Base-by-base conservation (phyloP, 1,140 invertebrate species). In the Zaprionus capensis region DNA sequence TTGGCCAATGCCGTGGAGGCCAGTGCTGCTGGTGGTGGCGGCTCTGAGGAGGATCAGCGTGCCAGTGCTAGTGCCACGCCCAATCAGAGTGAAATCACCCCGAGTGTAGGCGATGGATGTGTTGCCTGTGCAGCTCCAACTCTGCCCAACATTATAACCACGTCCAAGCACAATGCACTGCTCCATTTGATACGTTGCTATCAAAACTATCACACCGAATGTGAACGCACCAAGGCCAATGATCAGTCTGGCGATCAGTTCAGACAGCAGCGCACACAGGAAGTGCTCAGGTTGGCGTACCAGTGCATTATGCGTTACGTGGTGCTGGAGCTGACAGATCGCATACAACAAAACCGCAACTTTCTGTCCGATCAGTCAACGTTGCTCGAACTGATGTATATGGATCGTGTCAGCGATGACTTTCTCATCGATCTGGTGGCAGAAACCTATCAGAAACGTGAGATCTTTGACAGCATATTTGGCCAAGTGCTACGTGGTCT, bases 401-500 rank as follows among this genome's bases (percentile, higher is more conserved):
- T 70, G 93, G 91, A 91, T 94, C 61, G 82, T 78, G 64, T 96
- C 93, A 90, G 92, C 55, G 92, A 95, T 66, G 94, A 95, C 20
- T 95, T 94, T 57, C 94, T 96, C 77, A 92, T 93, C 14, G 93
- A 94, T 76, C 93, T 95, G 5, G 93, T 94, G n/a, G 81, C 94
- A 0, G 95, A 96, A 73, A 94, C 95, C 66, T 93, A 94, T 71
- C 94, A 95, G 82, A 93, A 95, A 74, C 95, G 95, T 4, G 96
- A 96, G 93, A 78, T 93, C 17, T 96, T 97, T 74, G 92, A 93
- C 61, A 94, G 94, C 80, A 96, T 97, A 58, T 97, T 97, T 84
- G 94, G 93, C 1, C 96, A 96, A 22, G 79, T 98, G 24, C 70
- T 98, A 2, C 95, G 96, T 84, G 94, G 95, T 9, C 87, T 97